Conservation (phyloP, 2,113 vertebrate genomes). For the Hemiscyllium ocellatum region DNA sequence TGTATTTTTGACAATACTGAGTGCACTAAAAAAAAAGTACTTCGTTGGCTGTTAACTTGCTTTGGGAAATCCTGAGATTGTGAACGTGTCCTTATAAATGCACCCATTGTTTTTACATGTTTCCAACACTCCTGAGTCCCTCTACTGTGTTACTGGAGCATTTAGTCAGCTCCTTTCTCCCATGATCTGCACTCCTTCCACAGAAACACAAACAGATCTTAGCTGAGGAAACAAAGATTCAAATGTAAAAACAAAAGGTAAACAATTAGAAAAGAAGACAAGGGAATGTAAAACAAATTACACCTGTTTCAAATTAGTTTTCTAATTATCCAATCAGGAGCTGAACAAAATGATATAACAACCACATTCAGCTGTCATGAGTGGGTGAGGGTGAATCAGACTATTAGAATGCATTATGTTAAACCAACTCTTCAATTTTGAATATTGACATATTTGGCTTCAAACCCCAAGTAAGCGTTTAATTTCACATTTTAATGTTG, state of each 20-base stretch:
- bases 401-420: not conserved
- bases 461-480: not conserved
- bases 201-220: not conserved
- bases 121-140: not conserved
- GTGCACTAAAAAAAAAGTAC: not conserved
- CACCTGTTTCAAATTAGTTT: not conserved
- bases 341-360: not conserved
- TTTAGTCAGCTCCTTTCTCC: not conserved
- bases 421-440: not conserved
- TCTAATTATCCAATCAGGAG: not conserved
- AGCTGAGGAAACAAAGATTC: not conserved
- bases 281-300: not conserved
- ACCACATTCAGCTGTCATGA: not conserved
- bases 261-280: not conserved
- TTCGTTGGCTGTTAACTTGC: not conserved
- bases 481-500: not conserved
- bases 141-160: not conserved
- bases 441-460: not conserved
- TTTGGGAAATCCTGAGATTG: not conserved
- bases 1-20: not conserved
- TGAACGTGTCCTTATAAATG: not conserved
- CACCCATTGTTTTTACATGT: not conserved
- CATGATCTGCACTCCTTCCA: not conserved
- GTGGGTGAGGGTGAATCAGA: slow-evolving; percentile 2
- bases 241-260: not conserved